phyloP scores from a whole-genome alignment of 2,797 vertebrate species.

The Coracias cyanogaster region DNA sequence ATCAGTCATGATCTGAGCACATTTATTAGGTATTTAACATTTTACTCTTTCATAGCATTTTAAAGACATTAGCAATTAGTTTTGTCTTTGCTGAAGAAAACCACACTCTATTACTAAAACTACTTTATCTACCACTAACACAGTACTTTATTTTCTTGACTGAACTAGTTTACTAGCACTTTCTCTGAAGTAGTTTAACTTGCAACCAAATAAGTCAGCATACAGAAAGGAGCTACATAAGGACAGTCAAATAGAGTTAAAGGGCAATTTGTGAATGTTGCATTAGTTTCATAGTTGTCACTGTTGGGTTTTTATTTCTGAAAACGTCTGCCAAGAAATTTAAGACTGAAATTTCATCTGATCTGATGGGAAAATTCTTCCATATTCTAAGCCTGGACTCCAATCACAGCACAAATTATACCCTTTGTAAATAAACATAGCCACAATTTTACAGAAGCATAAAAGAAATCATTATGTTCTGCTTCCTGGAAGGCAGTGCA shows the following conservation, averaged over 20 bases:
- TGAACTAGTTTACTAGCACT: neutral
- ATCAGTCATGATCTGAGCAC: neutral
- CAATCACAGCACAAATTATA: slow-evolving; percentile 6
- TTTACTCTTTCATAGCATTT: neutral
- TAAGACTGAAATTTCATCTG: neutral
- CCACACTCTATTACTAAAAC: neutral
- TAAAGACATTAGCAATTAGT: neutral
- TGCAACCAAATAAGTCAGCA: neutral
- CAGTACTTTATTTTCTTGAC: neutral
- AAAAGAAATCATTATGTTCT: neutral
- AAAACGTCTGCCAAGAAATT: neutral
- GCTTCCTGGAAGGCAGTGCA: neutral
- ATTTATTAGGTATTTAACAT: neutral
- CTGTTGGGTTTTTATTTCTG: neutral
- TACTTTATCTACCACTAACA: neutral
- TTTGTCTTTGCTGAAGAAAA: neutral
- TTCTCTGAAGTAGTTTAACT: neutral
- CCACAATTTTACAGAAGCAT: neutral
- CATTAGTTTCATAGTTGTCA: neutral
- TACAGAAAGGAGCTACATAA: neutral
- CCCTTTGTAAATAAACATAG: slow-evolving; percentile 23
- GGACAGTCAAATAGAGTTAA: neutral
- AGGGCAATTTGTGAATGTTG: neutral
- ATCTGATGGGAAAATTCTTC: neutral
- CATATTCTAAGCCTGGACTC: neutral